Base-by-base conservation (phyloP, 2,113 vertebrate species). In the Prunella fulvescens region DNA sequence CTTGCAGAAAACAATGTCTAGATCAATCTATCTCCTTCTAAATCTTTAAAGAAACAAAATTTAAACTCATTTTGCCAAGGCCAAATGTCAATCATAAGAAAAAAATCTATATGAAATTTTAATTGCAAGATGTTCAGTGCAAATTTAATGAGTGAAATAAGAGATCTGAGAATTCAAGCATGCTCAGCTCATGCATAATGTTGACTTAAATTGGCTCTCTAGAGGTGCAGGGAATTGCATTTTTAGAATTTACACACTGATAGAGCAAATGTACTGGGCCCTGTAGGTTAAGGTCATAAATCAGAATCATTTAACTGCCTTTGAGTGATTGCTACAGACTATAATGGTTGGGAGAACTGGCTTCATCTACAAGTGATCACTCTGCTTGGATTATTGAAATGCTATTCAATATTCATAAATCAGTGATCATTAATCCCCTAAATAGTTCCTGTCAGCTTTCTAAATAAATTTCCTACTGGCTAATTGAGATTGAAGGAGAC, bases 401-500 rank as follows among this genome's bases (percentile, higher is more conserved):
- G 92, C 95, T 97, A 92, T 97, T 98, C 97, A 98, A 98, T 98
- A 98, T 97, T 98, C 97, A 98, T 98, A 98, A 98, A 98, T 98
- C 98, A 98, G 97, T 92, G 91, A 97, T 97, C 98, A 98, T 98
- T 98, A 98, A 98, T 98, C 93, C 98, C 97, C 97, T 93, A 97
- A 98, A 98, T 98, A 98, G 96, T 97, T 97, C 95, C 97, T 98
- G 97, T 98, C 97, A 91, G 95, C 86, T 97, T 96, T 96, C 97
- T 97, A 98, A 98, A 98, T 97, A 97, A 97, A 98, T 98, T 98
- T 97, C 95, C 95, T 83, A 56, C 94, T 91, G 70, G 93, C 97
- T 98, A 98, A 98, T 98, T 98, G 98, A 98, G 97, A 98, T 98
- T 97, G 98, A 98, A 98, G 95, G 96, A 97, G 97, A 97, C 95